Evolutionary conservation across 2,113 vertebrate genomes (phyloP).

Genomic region (Mesoclemmys tuberculata): DNA sequence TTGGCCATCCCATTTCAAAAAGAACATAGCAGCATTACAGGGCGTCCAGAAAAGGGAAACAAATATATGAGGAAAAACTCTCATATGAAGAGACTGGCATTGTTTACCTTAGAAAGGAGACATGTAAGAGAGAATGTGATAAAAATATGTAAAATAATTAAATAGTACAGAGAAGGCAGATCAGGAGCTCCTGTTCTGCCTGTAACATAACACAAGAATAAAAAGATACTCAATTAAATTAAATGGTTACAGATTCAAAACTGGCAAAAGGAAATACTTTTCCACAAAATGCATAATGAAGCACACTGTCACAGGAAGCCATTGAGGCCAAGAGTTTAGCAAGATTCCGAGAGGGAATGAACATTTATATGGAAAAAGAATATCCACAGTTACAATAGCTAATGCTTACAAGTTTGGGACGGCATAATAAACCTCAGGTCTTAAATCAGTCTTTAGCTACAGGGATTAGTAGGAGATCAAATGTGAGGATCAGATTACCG

Average conservation of each 20-base stretch:
- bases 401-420: neutral
- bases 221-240: neutral
- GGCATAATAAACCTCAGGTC: neutral
- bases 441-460: neutral
- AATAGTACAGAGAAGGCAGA: neutral
- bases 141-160: neutral
- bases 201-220: neutral
- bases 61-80: neutral
- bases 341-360: neutral
- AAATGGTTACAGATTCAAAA: neutral
- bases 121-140: neutral
- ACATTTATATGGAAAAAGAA: neutral
- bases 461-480: neutral
- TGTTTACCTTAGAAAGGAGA: neutral
- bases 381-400: neutral
- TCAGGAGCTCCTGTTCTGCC: neutral
- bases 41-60: neutral
- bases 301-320: neutral
- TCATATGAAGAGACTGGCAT: neutral
- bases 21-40: neutral
- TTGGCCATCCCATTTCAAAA: neutral
- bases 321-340: neutral
- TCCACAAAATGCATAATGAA: neutral
- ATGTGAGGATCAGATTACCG: neutral
- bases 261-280: neutral